These are phyloP conservation scores for Sesamia inferens DNA, from an alignment of 2,888 invertebrate genomes.

Conservation along the genomic window DNA sequence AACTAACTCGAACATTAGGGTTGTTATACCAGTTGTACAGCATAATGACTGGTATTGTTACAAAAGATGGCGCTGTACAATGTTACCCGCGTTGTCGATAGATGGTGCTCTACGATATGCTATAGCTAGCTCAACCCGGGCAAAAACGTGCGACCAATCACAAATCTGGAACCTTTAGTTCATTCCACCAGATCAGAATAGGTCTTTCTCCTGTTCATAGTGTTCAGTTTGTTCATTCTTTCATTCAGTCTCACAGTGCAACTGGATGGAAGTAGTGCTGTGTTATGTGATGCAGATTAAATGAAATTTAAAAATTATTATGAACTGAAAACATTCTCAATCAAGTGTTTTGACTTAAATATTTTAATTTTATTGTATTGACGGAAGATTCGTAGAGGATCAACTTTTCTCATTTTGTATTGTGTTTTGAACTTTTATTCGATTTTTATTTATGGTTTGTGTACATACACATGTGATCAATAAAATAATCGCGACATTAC, in stretches of 20 bases:
- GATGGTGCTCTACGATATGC: constrained; percentile 37
- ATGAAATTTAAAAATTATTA: constrained; percentile 66
- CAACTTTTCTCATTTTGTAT: constrained; percentile 15
- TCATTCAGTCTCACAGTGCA: constrained; percentile 72
- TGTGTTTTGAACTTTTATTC: constrained; percentile 46
- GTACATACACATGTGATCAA: constrained; percentile 86
- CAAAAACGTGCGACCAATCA: constrained; percentile 48
- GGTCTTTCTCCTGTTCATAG: constrained; percentile 37
- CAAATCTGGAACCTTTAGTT: constrained; percentile 39
- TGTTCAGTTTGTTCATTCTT: constrained; percentile 39
- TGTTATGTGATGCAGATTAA: constrained; percentile 63
- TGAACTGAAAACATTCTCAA: constrained; percentile 66
- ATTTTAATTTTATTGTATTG: constrained; percentile 19
- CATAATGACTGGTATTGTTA: too few relatives aligned
- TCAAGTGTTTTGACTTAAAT: constrained; percentile 42
- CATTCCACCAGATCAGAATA: constrained; percentile 52
- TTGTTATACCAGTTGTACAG: too few relatives aligned
- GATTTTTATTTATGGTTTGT: constrained; percentile 73
- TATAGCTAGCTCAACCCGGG: constrained; percentile 10
- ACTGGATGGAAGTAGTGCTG: constrained; percentile 63
- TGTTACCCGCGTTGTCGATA: neutral
- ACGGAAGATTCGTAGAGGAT: constrained; percentile 21
- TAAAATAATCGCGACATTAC: constrained; percentile 74
- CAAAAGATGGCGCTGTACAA: constrained; percentile 19
- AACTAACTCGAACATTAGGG: neutral